These are phyloP conservation scores for Vannuccia rotundouncinata DNA, from an alignment of 2,888 invertebrate genomes.

Conservation along the genomic window DNA sequence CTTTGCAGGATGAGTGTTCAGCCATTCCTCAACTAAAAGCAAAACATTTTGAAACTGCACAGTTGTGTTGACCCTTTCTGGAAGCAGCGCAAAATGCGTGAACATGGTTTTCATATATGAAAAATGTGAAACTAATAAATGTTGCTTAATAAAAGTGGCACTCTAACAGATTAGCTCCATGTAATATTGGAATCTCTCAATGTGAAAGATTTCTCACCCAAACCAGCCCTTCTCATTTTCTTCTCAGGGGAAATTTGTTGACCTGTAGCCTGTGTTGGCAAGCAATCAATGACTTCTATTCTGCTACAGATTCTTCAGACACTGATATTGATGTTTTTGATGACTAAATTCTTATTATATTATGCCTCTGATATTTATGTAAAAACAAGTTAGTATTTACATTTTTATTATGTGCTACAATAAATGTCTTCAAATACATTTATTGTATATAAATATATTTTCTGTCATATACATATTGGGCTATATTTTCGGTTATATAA, in stretches of 20 bases:
- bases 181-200: neutral
- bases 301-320: no score
- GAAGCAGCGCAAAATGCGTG: neutral
- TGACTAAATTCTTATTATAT: no score
- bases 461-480: no score
- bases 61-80: neutral
- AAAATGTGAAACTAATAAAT: neutral
- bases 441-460: no score
- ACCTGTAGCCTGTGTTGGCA: neutral
- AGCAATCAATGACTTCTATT: no score
- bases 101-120: neutral
- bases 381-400: no score
- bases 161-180: neutral
- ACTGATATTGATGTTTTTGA: no score
- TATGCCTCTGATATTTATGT: no score
- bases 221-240: neutral
- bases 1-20: neutral
- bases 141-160: neutral
- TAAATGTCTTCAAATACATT: no score
- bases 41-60: neutral
- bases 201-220: neutral
- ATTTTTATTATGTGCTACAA: no score
- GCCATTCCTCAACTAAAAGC: neutral
- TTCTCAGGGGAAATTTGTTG: neutral
- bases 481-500: no score